Conservation (phyloP, 2,113 vertebrate species). For the Nymphicus hollandicus region DNA sequence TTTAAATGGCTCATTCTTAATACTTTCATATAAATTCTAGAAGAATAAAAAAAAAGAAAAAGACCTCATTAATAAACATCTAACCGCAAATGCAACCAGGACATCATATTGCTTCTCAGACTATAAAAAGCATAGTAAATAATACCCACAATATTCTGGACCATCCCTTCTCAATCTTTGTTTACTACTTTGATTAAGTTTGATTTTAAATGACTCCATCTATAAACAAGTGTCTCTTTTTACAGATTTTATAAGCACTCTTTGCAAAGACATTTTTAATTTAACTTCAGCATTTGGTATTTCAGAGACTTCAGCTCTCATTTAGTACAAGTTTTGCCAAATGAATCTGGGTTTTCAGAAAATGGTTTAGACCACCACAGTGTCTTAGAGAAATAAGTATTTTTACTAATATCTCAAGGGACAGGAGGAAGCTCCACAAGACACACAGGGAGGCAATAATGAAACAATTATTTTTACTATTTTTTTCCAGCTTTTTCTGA, state of each 20-base stretch:
- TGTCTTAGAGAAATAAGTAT: neutral
- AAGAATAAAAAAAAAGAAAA: neutral
- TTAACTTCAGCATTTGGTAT: neutral
- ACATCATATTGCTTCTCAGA: neutral
- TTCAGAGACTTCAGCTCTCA: neutral
- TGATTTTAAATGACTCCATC: neutral
- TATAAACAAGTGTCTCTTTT: neutral
- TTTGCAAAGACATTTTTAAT: neutral
- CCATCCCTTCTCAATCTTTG: neutral
- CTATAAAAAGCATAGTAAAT: neutral
- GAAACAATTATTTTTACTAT: neutral
- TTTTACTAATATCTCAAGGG: neutral
- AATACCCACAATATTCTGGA: neutral
- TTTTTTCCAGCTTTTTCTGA: neutral
- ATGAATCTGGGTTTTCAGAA: neutral
- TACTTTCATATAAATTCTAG: conserved; percentile 98
- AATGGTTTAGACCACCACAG: neutral
- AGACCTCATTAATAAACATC: neutral
- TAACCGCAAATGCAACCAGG: neutral
- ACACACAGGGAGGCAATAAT: neutral
- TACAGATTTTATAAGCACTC: neutral
- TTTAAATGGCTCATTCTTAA: conserved; percentile 99
- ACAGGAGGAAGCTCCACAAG: neutral
- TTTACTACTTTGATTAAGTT: neutral
- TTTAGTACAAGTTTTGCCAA: neutral